phyloP scores from a whole-genome alignment of 2,888 invertebrate species.

The Sesia apiformis region DNA sequence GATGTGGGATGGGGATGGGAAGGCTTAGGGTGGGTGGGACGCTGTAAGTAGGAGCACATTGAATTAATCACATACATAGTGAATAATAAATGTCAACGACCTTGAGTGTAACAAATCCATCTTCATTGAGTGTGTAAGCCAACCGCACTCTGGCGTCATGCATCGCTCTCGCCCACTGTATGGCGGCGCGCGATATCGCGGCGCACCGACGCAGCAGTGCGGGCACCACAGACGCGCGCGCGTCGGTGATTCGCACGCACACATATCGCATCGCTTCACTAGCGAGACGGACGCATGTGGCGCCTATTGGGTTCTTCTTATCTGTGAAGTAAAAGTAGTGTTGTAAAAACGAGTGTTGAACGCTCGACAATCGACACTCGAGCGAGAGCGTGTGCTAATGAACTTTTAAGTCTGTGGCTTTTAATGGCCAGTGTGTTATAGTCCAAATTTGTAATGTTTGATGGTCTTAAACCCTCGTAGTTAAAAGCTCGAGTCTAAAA shows the following conservation, averaged over 20 bases:
- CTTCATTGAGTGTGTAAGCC: conserved; percentile 29
- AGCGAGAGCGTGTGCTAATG: no score
- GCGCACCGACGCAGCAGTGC: conserved; percentile 21
- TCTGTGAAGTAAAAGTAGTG: conserved; percentile 18
- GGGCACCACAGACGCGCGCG: conserved; percentile 23
- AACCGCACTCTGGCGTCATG: conserved; percentile 36
- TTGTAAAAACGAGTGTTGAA: background rate
- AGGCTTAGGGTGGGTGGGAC: no score
- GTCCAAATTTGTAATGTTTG: no score
- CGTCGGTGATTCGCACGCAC: conserved; percentile 20
- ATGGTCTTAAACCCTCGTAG: no score
- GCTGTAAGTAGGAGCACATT: no score
- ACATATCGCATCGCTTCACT: conserved; percentile 31
- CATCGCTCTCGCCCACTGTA: conserved; percentile 41
- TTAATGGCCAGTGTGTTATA: no score
- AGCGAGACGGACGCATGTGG: conserved; percentile 35
- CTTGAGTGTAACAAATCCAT: conserved; percentile 37
- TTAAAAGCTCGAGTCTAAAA: no score
- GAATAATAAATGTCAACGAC: conserved; percentile 13
- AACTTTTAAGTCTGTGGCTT: no score
- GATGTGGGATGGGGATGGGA: no score
- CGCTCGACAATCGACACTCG: background rate
- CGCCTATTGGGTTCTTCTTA: conserved; percentile 31
- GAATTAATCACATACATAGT: no score
- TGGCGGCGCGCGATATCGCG: conserved; percentile 4